phyloP scores from a whole-genome alignment of 2,113 vertebrate genomes.

The Calcarius ornatus region DNA sequence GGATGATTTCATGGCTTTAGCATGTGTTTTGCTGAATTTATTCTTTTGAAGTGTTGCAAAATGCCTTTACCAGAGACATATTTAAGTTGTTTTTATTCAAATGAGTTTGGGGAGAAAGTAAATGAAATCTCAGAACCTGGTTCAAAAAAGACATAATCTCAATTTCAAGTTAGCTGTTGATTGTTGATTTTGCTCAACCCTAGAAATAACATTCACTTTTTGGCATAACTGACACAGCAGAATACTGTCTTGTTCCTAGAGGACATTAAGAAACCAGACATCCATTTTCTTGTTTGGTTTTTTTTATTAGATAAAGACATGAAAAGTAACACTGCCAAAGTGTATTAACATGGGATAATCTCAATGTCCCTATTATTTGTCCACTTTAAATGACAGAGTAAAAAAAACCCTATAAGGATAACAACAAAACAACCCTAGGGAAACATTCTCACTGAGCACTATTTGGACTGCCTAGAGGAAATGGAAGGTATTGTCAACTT shows the following conservation, averaged over 20 bases:
- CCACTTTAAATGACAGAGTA: background rate
- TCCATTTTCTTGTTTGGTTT: background rate
- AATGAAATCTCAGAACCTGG: background rate
- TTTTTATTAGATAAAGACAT: background rate
- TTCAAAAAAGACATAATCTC: background rate
- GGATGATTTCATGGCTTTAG: background rate
- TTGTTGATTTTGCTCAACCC: background rate
- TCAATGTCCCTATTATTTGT: fast-evolving
- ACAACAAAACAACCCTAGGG: background rate
- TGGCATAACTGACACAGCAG: background rate
- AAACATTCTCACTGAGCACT: background rate
- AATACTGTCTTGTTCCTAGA: background rate
- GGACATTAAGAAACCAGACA: background rate
- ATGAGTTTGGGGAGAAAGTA: background rate
- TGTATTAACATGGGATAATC: background rate
- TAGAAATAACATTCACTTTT: background rate
- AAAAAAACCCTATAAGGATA: background rate
- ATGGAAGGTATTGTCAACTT: background rate
- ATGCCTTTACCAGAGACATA: background rate
- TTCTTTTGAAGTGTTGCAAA: background rate
- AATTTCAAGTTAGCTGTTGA: background rate
- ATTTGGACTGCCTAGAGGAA: background rate
- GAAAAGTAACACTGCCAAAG: background rate
- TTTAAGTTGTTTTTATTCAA: background rate
- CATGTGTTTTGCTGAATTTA: background rate